A percentile compares a stretch with the other conserved stretches of the same genome.
Evolutionary conservation across 1,140 invertebrate species (phyloP).

Genomic region (Rhopalosiphum maidis): DNA sequence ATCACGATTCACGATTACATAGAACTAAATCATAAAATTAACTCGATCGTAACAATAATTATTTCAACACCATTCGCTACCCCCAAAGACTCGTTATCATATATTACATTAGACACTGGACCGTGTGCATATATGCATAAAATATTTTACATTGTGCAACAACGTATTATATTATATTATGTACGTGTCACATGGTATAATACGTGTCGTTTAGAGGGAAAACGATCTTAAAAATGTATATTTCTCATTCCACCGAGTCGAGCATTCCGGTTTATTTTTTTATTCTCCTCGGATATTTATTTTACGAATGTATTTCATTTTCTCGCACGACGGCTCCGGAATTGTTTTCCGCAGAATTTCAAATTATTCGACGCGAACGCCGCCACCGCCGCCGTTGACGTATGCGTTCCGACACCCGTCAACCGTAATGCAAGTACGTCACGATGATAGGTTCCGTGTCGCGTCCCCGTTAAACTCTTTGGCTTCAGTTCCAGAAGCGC

Average conservation of each 20-base stretch:
- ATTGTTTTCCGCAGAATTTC: conserved; percentile 2
- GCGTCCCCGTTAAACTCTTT: background rate
- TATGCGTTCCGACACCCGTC: background rate
- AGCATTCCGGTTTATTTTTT: background rate
- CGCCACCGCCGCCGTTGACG: background rate
- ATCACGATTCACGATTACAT: background rate
- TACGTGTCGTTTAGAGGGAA: background rate
- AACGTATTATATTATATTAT: background rate
- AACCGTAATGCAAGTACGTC: background rate
- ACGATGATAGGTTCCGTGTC: background rate
- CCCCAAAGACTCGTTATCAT: background rate
- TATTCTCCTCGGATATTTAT: background rate
- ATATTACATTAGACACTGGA: background rate
- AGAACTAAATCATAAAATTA: background rate
- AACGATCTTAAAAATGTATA: background rate
- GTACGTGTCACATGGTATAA: background rate
- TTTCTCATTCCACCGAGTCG: background rate
- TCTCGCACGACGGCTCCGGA: conserved; percentile 5
- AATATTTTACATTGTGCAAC: background rate
- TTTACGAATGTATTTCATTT: background rate
- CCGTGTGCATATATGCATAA: background rate
- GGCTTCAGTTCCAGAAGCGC: background rate
- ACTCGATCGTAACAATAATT: background rate
- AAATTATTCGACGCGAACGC: background rate
- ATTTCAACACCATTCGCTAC: background rate